A percentile compares a stretch with the other conserved stretches of the same genome.
Evolutionary conservation across 2,888 invertebrate genomes (phyloP).

Genomic region (Phoenoteleia sp.): DNA sequence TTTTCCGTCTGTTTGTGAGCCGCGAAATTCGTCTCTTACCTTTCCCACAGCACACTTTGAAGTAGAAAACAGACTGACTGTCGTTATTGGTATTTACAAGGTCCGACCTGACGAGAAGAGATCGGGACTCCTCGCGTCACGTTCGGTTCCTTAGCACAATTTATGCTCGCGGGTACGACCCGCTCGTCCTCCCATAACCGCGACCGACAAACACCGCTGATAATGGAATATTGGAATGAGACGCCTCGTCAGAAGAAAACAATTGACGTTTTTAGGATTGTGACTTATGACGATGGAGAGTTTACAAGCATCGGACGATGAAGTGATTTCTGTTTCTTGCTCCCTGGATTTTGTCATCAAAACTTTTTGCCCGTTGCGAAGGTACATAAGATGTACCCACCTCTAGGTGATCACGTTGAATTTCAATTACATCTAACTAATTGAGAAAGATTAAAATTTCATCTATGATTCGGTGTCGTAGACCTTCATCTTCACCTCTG

Average conservation of each 20-base stretch:
- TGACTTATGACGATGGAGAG: slow-evolving; percentile 1
- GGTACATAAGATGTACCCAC: too few species aligned
- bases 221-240: slow-evolving; percentile 72
- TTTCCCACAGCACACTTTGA: slow-evolving; percentile 75
- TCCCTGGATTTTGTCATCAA: too few species aligned
- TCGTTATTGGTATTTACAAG: slow-evolving; percentile 70
- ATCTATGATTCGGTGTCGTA: too few species aligned
- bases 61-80: slow-evolving; percentile 65
- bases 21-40: slow-evolving; percentile 71
- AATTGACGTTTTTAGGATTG: slow-evolving; percentile 60
- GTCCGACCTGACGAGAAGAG: slow-evolving; percentile 65
- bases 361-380: too few species aligned
- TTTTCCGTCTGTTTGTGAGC: too few species aligned
- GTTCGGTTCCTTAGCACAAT: slow-evolving; percentile 66
- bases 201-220: slow-evolving; percentile 71
- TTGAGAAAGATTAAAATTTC: too few species aligned
- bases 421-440: too few species aligned
- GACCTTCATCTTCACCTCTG: slow-evolving; percentile 4
- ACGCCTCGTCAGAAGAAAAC: slow-evolving; percentile 16
- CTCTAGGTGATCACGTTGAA: too few species aligned
- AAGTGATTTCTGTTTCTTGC: slow-evolving; percentile 5
- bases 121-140: slow-evolving; percentile 66
- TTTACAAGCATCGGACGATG: neutral
- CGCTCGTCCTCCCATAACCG: slow-evolving; percentile 42
- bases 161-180: slow-evolving; percentile 61